Conservation (phyloP, 2,888 invertebrate species). For the Keiferia lycopersicella region DNA sequence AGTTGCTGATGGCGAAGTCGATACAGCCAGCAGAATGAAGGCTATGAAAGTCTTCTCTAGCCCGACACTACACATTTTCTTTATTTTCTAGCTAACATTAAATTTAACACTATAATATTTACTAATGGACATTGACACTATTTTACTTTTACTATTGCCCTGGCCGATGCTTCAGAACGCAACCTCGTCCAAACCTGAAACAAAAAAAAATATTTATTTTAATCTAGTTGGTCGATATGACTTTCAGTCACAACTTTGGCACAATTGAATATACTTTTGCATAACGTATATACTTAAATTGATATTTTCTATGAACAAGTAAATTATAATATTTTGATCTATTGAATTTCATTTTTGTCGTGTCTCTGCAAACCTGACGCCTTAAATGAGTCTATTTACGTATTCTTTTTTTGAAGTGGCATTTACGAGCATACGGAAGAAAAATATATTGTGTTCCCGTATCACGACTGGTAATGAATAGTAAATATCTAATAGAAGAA, state of each 20-base stretch:
- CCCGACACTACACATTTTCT: conserved; percentile 66
- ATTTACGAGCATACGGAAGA: too few species aligned
- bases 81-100: conserved; percentile 57
- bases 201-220: conserved; percentile 41
- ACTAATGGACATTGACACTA: conserved; percentile 44
- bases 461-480: too few species aligned
- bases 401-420: too few species aligned
- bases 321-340: too few species aligned
- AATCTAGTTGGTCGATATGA: too few species aligned
- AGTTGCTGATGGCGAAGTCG: conserved; percentile 65
- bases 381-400: too few species aligned
- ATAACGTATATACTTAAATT: neutral
- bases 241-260: too few species aligned
- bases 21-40: conserved; percentile 59
- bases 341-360: too few species aligned
- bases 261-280: too few species aligned
- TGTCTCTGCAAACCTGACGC: too few species aligned
- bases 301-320: too few species aligned
- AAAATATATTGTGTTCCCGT: neutral
- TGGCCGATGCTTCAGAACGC: conserved; percentile 38
- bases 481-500: neutral
- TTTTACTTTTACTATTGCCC: conserved; percentile 34
- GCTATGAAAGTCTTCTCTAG: conserved; percentile 58
- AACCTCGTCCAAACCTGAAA: conserved; percentile 62
- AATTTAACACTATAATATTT: conserved; percentile 43